Base-by-base conservation (phyloP, 64 coral and sea anemone genomes). In the Porites lutea region DNA sequence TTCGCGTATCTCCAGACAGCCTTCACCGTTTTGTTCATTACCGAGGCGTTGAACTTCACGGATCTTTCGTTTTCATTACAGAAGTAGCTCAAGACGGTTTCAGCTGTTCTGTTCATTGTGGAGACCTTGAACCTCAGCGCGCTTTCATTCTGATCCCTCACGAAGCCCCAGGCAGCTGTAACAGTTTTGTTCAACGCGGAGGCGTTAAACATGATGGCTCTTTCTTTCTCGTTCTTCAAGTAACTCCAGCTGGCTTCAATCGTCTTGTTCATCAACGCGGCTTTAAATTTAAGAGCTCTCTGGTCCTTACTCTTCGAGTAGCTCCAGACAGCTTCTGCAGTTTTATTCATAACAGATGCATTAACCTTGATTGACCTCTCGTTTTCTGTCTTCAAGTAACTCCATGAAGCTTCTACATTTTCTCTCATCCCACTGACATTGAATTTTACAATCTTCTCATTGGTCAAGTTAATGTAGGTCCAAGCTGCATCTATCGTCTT, bases 231-330 rank as follows among this genome's bases (percentile, higher is more conserved):
- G 7, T 75, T 52, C 57, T 76, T 88, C 3, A 88, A 80, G 18
- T 92, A 79, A 52, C 72, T 74, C 85, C 55, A 67, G 18, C 19
- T 50, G 5, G 76, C 87, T 11, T 83, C 54, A 6, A 90, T 72
- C 16, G 91, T 87, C 68, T 90, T 96, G 47, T 96, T 96, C 16
- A 93, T 43, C 15, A 51, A 87, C 53, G 91, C 89, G 23, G 91
- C 95, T 13, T 93, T 93, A 13, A 96, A 76, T 49, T 93, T 96
- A n/a, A 96, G 23, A 45, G 81, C 79, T 82, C 65, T 92, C 65
- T 96, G 77, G 49, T 92, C 48, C 10, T 66, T 67, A 37, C 60
- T 55, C 83, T 92, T 88, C 23, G 91, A 75, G 59, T 92, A 96
- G 46, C 88, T 92, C 55, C 54, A 60, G 52, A 50, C 87, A 8